Evolutionary conservation across 2,113 vertebrate species (phyloP), one percentile per base, ranked within the genome.

Genomic region (Mus spicilegus): DNA sequence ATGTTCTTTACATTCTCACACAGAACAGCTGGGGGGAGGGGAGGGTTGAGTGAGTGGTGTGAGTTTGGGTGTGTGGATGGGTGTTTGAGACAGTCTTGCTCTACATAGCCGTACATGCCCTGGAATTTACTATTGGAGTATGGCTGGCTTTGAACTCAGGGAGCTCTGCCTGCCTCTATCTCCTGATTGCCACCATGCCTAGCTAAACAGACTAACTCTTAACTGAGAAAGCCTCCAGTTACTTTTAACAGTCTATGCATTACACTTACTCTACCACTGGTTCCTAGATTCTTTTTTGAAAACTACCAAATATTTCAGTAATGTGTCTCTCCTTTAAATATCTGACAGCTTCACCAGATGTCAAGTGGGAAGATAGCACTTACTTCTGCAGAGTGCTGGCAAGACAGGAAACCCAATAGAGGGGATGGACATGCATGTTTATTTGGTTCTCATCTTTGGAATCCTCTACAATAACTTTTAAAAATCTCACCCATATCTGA

Each of bases 261-360:
- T 80, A 5, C 39, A 49, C 26, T 65, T 51, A 70, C 49, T 87
- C 90, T 87, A 61, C 76, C 56, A 86, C 26, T 63, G 42, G 67
- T 54, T 94, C 76, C 78, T 95, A 87, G n/a, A 30, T 87, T 95
- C 63, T 73, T 28, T 73, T 89, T 90, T 82, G 73, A 92, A 95
- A 96, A 90, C 58, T 89, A 63, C n/a, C 84, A 90, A 81, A 88
- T 90, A 80, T 95, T 90, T 94, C 93, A 86, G 16, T 92, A 81
- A 90, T 89, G 90, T 81, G 49, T 96, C 67, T 94, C 51, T 51
- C 3, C n/a, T 73, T 73, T 73, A 90, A 73, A 84, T 92, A 61
- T 87, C 58, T 92, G 94, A 93, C 89, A 91, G 67, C 54, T 94
- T 93, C 72, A 61, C 80, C 72, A 93, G 87, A 63, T 93, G 90